Evolutionary conservation across 2,888 invertebrate genomes (phyloP).

Genomic region (Eristalis pertinax): DNA sequence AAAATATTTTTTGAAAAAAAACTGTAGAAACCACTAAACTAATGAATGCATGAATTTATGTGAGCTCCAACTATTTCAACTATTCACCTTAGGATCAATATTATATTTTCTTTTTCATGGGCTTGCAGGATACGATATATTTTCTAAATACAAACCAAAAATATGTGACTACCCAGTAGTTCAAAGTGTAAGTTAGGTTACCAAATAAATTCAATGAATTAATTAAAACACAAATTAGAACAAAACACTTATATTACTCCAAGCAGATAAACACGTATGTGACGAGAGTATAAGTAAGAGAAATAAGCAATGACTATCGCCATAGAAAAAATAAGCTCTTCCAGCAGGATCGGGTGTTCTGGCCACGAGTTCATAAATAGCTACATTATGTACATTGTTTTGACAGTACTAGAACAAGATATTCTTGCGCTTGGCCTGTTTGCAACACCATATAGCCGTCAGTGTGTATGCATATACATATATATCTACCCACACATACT

Average conservation of each 20-base stretch:
- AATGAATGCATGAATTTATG: too few species aligned
- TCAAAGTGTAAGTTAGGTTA: slow-evolving; percentile 42
- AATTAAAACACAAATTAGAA: slow-evolving; percentile 65
- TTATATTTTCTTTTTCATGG: not conserved
- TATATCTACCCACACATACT: not conserved
- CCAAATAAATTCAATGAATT: slow-evolving; percentile 59
- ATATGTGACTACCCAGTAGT: not conserved
- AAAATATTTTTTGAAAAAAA: too few species aligned
- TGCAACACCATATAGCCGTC: not conserved
- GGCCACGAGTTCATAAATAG: slow-evolving; percentile 52
- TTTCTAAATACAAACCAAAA: not conserved
- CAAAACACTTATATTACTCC: slow-evolving; percentile 61
- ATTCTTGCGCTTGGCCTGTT: slow-evolving; percentile 33
- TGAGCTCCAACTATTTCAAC: not conserved
- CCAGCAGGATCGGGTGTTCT: slow-evolving; percentile 39
- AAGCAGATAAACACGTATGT: slow-evolving; percentile 45
- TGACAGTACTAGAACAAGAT: slow-evolving; percentile 42
- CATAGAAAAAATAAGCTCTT: slow-evolving; percentile 46
- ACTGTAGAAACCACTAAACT: too few species aligned
- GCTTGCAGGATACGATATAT: not conserved
- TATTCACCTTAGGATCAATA: not conserved
- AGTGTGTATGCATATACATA: not conserved
- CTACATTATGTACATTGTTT: slow-evolving; percentile 60
- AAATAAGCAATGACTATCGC: slow-evolving; percentile 65
- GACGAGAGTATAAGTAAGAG: slow-evolving; percentile 53